Evolutionary conservation across 2,797 vertebrate species (phyloP).

Genomic region (Pelochelys cantorii): DNA sequence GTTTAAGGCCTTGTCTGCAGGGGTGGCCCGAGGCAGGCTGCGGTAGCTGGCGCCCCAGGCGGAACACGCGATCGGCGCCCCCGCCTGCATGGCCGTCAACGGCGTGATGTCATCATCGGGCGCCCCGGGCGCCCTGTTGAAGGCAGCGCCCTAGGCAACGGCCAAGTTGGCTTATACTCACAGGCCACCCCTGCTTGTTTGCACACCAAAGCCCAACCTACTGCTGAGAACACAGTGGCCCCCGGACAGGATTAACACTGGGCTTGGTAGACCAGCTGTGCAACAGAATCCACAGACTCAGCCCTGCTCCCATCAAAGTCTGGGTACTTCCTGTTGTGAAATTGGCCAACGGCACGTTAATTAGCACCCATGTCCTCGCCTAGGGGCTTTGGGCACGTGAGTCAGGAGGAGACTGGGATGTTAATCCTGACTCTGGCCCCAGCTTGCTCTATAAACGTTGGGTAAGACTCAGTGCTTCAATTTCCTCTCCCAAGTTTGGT

Average conservation of each 20-base stretch:
- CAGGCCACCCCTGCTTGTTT: too few species aligned
- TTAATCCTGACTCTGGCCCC: neutral
- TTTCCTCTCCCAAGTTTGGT: neutral
- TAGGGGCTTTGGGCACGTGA: neutral
- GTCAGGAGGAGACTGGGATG: neutral
- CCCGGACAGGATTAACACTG: fast-evolving
- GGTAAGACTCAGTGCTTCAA: neutral
- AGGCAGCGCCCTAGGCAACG: too few species aligned
- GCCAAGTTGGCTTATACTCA: too few species aligned
- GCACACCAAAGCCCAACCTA: fast-evolving
- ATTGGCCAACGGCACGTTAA: neutral
- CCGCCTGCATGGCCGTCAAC: too few species aligned
- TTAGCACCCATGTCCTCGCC: neutral
- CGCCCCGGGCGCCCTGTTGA: too few species aligned
- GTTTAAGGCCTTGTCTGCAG: neutral
- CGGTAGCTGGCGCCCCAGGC: too few species aligned
- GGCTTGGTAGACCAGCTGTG: neutral
- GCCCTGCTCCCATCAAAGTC: neutral
- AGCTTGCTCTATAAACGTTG: neutral
- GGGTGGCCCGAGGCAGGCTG: too few species aligned
- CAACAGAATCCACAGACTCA: neutral
- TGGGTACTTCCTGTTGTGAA: neutral
- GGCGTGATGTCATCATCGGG: too few species aligned
- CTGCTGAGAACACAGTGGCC: fast-evolving
- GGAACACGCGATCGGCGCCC: too few species aligned